Evolutionary conservation across 1,140 invertebrate genomes (phyloP).

Genomic region (Diuraphis noxia): DNA sequence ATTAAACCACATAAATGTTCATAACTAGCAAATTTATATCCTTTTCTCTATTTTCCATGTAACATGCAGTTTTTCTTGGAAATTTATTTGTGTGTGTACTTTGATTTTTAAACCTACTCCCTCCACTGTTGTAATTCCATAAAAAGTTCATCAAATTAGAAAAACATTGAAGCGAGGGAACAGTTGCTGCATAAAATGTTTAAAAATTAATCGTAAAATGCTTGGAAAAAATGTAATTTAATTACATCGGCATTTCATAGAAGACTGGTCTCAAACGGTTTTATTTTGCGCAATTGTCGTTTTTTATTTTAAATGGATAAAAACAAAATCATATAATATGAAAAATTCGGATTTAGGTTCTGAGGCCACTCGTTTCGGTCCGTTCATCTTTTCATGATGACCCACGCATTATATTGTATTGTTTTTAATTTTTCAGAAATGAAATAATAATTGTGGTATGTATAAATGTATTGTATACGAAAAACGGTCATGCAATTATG

Average conservation of each 20-base stretch:
- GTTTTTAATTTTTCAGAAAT: background rate
- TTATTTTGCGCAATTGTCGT: too few relatives aligned
- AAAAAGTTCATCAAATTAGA: background rate
- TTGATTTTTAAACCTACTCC: background rate
- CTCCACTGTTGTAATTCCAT: background rate
- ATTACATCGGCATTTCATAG: background rate
- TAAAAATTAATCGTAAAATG: background rate
- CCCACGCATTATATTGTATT: background rate
- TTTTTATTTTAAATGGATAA: background rate
- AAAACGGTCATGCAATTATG: background rate
- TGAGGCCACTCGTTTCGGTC: background rate
- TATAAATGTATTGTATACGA: background rate
- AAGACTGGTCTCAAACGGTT: background rate
- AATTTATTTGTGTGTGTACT: background rate
- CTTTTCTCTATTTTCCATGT: background rate
- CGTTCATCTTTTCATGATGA: background rate
- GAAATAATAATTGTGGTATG: background rate
- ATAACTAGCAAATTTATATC: background rate
- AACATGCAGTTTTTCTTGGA: background rate
- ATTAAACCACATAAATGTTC: background rate
- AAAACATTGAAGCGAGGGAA: background rate
- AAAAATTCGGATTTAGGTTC: background rate
- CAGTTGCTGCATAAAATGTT: background rate
- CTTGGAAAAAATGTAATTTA: background rate
- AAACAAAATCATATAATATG: conserved; percentile 6